Base-by-base conservation (phyloP, 2,797 vertebrate genomes). In the Danio albolineatus region DNA sequence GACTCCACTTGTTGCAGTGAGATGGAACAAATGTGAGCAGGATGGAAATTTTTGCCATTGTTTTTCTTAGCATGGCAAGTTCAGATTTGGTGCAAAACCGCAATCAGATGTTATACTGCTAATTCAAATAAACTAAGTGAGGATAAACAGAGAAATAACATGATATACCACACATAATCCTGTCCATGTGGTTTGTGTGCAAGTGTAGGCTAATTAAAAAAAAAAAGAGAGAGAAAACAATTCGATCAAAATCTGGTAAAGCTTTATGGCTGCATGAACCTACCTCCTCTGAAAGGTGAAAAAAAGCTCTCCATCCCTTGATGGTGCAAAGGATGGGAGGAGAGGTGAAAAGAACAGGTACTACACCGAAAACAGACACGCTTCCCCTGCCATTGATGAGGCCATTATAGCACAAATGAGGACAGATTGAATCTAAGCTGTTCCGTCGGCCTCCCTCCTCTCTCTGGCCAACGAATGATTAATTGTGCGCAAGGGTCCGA, bases 401-500 rank as follows among this genome's bases (percentile, higher is more conserved):
- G 78, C 85, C 79, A 87, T 91, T 91, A 90, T 76, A 78, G 84
- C 81, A 80, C 87, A 89, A 91, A 89, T 82, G 75, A 86, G 86
- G 85, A 91, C 86, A 91, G 89, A 91, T 91, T 84, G 89, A 79
- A 86, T 72, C 79, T 84, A 82, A 90, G 71, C 59, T 79, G 49
- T 70, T 83, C 73, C 71, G 59, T 80, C 59, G 75, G 80, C 80
- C 83, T 65, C 73, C 79, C 53, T 78, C 69, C 66, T 85, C 76
- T 80, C 82, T 88, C 85, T 82, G 79, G 83, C 86, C 83, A 84
- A 87, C 85, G 82, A 85, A 87, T 92, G 90, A 92, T 92, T 90
- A 91, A 92, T 92, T 83, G 90, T 82, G 82, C 78, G 54, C 77
- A 78, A 88, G 87, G 76, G 78, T 88, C 84, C 83, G 73, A 86